phyloP scores from a whole-genome alignment of 1,140 invertebrate genomes.

The Listronotus bonariensis region DNA sequence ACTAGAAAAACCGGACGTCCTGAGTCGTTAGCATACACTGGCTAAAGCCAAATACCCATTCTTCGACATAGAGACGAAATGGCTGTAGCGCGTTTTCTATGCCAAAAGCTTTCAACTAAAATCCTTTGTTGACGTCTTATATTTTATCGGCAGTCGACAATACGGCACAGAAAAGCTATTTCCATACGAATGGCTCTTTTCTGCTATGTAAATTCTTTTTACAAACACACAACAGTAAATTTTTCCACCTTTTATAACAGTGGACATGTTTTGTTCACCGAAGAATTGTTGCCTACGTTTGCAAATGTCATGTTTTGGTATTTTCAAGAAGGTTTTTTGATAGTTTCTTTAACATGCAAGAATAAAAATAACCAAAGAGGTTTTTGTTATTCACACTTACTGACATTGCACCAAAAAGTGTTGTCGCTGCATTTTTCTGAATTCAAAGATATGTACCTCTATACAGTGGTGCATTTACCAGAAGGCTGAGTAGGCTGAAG shows the following conservation, averaged over 20 bases:
- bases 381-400: no score
- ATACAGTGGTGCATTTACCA: no score
- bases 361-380: no score
- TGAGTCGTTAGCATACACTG: slow-evolving; percentile 48
- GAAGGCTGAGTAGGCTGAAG: no score
- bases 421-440: no score
- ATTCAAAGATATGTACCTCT: no score
- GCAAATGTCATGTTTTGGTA: slow-evolving; percentile 28
- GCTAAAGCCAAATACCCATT: slow-evolving; percentile 46
- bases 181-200: slow-evolving; percentile 53
- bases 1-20: slow-evolving; percentile 49
- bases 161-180: slow-evolving; percentile 47
- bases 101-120: slow-evolving; percentile 48
- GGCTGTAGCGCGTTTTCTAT: slow-evolving; percentile 40
- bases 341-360: no score
- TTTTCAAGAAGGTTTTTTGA: slow-evolving; percentile 10
- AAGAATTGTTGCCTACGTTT: slow-evolving; percentile 35
- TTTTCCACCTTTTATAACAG: slow-evolving; percentile 47
- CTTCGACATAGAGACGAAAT: slow-evolving; percentile 46
- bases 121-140: slow-evolving; percentile 53
- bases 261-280: slow-evolving; percentile 40
- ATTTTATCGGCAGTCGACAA: slow-evolving; percentile 52
- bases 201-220: slow-evolving; percentile 51
- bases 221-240: slow-evolving; percentile 48
- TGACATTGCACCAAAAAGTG: no score